Evolutionary conservation across 2,113 vertebrate species (phyloP).

Genomic region (Coptodon bakossiorum): DNA sequence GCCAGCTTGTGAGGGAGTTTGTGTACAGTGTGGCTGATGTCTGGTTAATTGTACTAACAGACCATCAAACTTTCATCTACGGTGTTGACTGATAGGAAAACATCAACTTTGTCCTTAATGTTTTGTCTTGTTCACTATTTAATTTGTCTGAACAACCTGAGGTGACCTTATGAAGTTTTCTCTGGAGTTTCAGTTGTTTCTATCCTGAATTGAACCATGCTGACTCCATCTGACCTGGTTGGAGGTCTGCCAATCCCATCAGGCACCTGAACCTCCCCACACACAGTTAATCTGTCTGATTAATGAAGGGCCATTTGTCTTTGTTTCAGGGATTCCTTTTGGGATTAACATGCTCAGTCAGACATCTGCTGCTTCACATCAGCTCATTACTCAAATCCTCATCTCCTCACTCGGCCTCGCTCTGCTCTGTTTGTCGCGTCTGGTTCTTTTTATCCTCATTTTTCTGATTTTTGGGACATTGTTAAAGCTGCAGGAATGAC

Average conservation of each 20-base stretch:
- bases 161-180: background rate
- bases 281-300: background rate
- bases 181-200: background rate
- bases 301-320: background rate
- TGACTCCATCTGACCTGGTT: background rate
- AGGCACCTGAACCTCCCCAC: background rate
- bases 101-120: background rate
- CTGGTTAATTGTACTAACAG: background rate
- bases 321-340: background rate
- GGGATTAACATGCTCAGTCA: background rate
- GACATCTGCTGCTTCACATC: background rate
- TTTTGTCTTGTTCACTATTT: background rate
- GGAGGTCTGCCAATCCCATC: constrained; percentile 31
- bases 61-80: background rate
- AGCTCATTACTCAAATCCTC: background rate
- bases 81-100: background rate
- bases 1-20: background rate
- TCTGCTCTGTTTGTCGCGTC: background rate
- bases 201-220: background rate
- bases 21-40: background rate
- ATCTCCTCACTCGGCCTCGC: background rate
- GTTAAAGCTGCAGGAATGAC: background rate
- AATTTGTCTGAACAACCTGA: background rate
- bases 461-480: background rate
- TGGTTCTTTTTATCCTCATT: background rate